These are phyloP conservation scores for Chymomyza fuscimana DNA, from an alignment of 2,888 invertebrate genomes.

Conservation along the genomic window DNA sequence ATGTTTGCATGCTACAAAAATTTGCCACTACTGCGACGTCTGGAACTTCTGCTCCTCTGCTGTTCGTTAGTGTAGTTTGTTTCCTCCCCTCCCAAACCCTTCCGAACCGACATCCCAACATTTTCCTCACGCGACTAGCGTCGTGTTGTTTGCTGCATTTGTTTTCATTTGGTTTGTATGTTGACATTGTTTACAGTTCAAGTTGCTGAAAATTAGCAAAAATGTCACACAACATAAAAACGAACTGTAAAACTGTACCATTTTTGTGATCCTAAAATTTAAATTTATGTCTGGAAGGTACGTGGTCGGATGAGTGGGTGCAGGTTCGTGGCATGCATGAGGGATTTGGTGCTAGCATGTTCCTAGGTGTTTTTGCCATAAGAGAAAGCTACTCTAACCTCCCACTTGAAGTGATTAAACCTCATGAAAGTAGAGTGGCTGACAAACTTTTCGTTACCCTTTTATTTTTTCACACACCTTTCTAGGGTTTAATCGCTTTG, in stretches of 20 bases:
- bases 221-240: slow-evolving; percentile 53
- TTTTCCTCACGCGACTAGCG: neutral
- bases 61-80: slow-evolving; percentile 67
- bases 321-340: neutral
- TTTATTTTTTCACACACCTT: too few relatives aligned
- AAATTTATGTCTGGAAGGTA: slow-evolving; percentile 46
- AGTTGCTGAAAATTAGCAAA: slow-evolving; percentile 69
- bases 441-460: too few relatives aligned
- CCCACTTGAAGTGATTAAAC: too few relatives aligned
- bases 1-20: slow-evolving; percentile 72
- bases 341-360: neutral
- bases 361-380: too few relatives aligned
- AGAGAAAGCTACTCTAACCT: too few relatives aligned
- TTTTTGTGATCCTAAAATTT: slow-evolving; percentile 46
- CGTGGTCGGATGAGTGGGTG: neutral
- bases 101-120: neutral
- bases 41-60: slow-evolving; percentile 40
- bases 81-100: slow-evolving; percentile 21
- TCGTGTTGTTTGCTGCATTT: slow-evolving; percentile 65
- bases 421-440: too few relatives aligned
- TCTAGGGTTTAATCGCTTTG: too few relatives aligned
- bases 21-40: slow-evolving; percentile 59
- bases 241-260: slow-evolving; percentile 14
- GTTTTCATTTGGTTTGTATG: slow-evolving; percentile 71
- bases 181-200: slow-evolving; percentile 74